Evolutionary conservation across 2,888 invertebrate genomes (phyloP).

Genomic region (Pandemis corylana): DNA sequence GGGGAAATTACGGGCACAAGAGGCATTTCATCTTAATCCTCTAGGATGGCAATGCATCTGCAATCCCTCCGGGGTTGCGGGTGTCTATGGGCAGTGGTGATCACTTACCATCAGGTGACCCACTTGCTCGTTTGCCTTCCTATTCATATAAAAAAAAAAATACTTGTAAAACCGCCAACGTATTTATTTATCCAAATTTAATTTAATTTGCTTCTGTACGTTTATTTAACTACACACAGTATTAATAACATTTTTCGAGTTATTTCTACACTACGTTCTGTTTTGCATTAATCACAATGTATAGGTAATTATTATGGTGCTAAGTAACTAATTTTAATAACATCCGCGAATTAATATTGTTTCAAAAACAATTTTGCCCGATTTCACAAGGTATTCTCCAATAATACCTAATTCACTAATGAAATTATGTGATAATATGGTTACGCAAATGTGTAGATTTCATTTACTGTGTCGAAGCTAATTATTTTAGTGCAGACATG

Average conservation of each 20-base stretch:
- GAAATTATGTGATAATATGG: neutral
- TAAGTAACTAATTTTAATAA: neutral
- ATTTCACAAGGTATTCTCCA: neutral
- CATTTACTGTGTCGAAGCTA: slow-evolving; percentile 9
- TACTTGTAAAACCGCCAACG: too few species aligned
- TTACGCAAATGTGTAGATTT: slow-evolving; percentile 2
- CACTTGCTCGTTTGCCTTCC: too few species aligned
- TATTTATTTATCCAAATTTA: neutral
- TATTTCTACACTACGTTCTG: neutral
- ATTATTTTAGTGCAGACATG: slow-evolving; percentile 18
- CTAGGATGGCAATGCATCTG: too few species aligned
- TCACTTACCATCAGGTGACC: too few species aligned
- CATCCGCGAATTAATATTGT: neutral
- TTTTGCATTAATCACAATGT: neutral
- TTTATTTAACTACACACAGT: too few species aligned
- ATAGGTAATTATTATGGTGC: neutral
- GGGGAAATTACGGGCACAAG: too few species aligned
- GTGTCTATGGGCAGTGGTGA: too few species aligned
- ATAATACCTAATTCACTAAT: neutral
- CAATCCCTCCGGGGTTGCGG: too few species aligned
- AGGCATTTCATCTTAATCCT: too few species aligned
- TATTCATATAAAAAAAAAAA: too few species aligned
- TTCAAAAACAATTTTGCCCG: neutral
- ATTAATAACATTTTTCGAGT: neutral
- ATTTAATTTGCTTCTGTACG: neutral